Conservation (phyloP, 2,113 vertebrate species). For the Fulica atra region DNA sequence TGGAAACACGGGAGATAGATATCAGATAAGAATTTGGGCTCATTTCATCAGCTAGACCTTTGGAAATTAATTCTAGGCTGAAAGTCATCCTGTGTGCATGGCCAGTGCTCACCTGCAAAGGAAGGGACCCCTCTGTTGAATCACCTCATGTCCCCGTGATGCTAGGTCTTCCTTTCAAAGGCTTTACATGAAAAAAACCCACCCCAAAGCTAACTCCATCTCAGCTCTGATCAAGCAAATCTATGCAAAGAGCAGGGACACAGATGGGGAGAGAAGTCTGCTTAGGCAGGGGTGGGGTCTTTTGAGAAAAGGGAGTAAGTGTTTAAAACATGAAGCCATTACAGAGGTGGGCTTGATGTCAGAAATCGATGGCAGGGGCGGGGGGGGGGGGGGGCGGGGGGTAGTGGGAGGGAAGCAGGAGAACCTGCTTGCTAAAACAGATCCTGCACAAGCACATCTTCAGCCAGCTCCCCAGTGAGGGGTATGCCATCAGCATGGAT, state of each 20-base stretch:
- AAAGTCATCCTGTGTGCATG: not conserved
- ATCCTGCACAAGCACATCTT: not conserved
- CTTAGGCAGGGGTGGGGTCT: not conserved
- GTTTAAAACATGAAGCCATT: rapidly evolving
- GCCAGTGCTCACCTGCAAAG: not conserved
- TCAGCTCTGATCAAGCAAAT: not conserved
- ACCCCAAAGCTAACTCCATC: not conserved
- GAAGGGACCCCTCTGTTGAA: not conserved
- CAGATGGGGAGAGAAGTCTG: not conserved
- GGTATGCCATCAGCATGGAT: not conserved
- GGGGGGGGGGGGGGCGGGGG: no score
- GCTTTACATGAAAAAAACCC: not conserved
- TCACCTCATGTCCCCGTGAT: rapidly evolving
- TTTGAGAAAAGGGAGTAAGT: not conserved
- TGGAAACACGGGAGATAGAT: not conserved
- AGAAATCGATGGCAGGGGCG: not conserved
- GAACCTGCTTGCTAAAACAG: not conserved
- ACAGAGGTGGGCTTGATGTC: not conserved
- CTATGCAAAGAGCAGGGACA: not conserved
- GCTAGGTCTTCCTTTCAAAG: not conserved
- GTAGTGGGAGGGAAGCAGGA: not conserved
- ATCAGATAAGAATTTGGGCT: not conserved
- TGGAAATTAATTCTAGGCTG: not conserved
- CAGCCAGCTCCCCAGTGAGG: rapidly evolving
- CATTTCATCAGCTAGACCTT: not conserved